Evolutionary conservation across 2,113 vertebrate genomes (phyloP), one percentile per base, ranked within the genome.

Genomic region (Catharus minimus): DNA sequence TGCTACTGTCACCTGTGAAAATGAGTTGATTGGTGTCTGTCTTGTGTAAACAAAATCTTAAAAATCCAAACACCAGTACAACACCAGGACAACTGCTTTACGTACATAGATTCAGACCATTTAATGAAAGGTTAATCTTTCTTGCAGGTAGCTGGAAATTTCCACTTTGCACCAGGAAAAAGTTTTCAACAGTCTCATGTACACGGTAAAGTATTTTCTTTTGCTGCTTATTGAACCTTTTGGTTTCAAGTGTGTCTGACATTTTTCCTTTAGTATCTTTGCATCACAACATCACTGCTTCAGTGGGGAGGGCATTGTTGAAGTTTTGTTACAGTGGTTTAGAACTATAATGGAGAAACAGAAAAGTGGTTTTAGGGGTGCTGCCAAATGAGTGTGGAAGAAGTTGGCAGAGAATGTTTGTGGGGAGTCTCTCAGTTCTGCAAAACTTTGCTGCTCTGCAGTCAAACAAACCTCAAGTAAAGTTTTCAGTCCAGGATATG

Each of bases 181-280:
- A 99, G 99, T 96, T 99, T 99, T 96, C 99, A 99, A 91, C 99
- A 99, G 97, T 99, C 99, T 60, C 99, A 99, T 10, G 99, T 99
- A 20, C 99, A 99, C 14, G 99, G 99, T 99, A 97, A 99, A 84
- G 88, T 94, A 86, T 68, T 83, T 88, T 78, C 15, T 46, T 62
- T 73, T 62, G 30, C 41, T 88, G 4, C 11, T 88, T 66, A 12
- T 62, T 80, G 46, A 24, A 52, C 41, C 24, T 81, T 87, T 67
- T 24, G 20, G 38, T 92, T 92, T 67, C 56, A 69, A 28, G 18
- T 38, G 32, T 76, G 7, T 58, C 49, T 82, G 53, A 66, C 26
- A 0, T 2, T 86, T 75, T 65, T 19, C 24, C 83, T 33, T 67
- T 11, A 57, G 3, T 61, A 39, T 55, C 78, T 92, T 88, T 46